Conservation (phyloP, 2,113 vertebrate genomes). For the Takifugu bimaculatus region DNA sequence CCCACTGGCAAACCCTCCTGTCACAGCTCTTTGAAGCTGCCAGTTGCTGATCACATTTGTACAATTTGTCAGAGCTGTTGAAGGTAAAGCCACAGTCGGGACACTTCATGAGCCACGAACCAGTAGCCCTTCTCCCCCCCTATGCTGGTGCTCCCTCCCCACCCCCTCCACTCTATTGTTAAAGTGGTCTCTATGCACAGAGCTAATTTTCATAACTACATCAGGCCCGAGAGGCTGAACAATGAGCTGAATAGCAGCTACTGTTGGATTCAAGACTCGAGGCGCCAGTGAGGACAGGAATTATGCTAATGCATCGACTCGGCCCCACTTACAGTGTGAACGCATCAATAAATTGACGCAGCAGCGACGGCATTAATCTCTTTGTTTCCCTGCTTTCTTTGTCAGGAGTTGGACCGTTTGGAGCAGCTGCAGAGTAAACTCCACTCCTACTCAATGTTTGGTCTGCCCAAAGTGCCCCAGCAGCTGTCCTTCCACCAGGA, state of each 20-base stretch:
- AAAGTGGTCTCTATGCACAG: slow-evolving; percentile 50
- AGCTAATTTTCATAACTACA: slow-evolving; percentile 68
- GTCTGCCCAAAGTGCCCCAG: slow-evolving; percentile 82
- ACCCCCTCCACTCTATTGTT: slow-evolving; percentile 48
- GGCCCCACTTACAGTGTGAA: slow-evolving; percentile 24
- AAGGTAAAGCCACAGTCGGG: not conserved
- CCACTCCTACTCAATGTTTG: slow-evolving; percentile 80
- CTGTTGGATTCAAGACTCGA: slow-evolving; percentile 26
- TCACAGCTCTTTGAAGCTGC: not conserved
- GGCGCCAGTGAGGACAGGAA: slow-evolving; percentile 15
- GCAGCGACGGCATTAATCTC: slow-evolving; percentile 2
- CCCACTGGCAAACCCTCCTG: slow-evolving; percentile 4
- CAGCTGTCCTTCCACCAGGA: slow-evolving; percentile 87
- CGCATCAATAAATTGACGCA: slow-evolving; percentile 5
- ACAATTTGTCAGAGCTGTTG: not conserved
- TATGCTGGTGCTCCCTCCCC: slow-evolving; percentile 9
- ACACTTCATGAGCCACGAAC: not conserved
- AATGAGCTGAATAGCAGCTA: slow-evolving; percentile 42
- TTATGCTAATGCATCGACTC: slow-evolving; percentile 32
- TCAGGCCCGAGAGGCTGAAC: slow-evolving; percentile 38
- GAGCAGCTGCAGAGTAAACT: slow-evolving; percentile 88
- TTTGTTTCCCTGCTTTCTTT: not conserved
- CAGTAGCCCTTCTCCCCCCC: not conserved
- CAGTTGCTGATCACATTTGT: not conserved
- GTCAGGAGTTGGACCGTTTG: slow-evolving; percentile 86